A percentile compares a stretch with the other conserved stretches of the same genome.
phyloP scores from a whole-genome alignment of 2,113 vertebrate species.

The Neodontobutis hainanensis region DNA sequence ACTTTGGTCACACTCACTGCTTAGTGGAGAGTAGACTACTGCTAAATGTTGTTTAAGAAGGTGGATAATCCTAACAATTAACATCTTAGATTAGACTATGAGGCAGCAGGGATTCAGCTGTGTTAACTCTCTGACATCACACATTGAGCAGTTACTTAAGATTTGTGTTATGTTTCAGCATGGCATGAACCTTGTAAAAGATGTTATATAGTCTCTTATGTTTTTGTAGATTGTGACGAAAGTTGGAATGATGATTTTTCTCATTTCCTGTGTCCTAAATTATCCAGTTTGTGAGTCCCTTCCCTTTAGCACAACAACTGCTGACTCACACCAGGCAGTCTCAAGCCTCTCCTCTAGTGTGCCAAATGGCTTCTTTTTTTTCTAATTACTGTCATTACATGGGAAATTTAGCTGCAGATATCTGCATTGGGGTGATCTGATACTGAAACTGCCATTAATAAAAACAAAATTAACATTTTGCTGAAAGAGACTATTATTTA shows the following conservation, averaged over 20 bases:
- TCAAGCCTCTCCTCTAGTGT: conserved; percentile 12
- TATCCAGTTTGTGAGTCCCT: conserved; percentile 19
- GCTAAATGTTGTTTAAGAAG: conserved; percentile 53
- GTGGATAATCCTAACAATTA: conserved; percentile 64
- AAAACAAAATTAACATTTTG: background rate
- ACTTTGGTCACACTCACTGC: conserved; percentile 47
- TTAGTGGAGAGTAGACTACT: conserved; percentile 42
- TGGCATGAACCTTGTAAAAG: background rate
- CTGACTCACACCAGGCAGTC: conserved; percentile 48
- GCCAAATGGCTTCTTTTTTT: background rate
- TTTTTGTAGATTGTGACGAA: conserved; percentile 14
- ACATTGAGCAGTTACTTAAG: background rate
- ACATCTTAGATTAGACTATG: conserved; percentile 57
- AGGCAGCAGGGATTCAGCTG: conserved; percentile 34
- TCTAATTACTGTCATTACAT: background rate
- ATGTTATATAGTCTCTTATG: background rate
- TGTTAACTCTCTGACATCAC: conserved; percentile 27
- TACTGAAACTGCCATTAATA: background rate
- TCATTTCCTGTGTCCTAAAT: conserved; percentile 34
- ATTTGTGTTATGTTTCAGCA: background rate
- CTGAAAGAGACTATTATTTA: conserved; percentile 2
- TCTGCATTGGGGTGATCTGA: background rate
- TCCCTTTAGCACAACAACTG: conserved; percentile 9
- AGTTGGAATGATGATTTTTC: conserved; percentile 35
- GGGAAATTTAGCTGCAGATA: background rate